Base-by-base conservation (phyloP, 2,888 invertebrate genomes). In the Sthenelais limicola region DNA sequence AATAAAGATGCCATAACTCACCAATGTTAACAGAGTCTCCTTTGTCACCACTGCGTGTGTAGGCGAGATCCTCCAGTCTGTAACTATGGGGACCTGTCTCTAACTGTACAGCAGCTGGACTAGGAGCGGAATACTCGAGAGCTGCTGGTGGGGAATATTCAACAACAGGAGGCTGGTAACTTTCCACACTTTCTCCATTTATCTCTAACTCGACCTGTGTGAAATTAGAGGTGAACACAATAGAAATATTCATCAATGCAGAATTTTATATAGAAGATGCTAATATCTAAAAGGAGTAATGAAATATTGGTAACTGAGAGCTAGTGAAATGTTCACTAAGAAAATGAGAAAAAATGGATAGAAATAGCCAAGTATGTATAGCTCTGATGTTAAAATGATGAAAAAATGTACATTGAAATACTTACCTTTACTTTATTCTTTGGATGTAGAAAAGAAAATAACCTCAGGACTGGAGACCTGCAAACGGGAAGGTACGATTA, bases 31-130 rank as follows among this genome's bases (percentile, higher is more conserved):
- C 85, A 51, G 82, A 83, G 77, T 90, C 86, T 24, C 89, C 90
- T 80, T 90, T 90, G 78, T 90, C 90, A 1, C 90, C 90, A 83
- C 89, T 89, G 68, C 90, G 83, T 1, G 89, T 87, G 75, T 83
- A 89, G 2, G 89, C 89, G 58, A 90, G 77, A 5, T 89, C 89
- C 71, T 85, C 86, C 21, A 88, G 78, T 21, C 84, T 79, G 78
- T 82, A 88, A 2, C 82, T 79, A 71, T 77, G 74, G 15, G 75
- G 74, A 32, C 86, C 86, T 7, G 66, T 51, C 1, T 76, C 78
- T n/a, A 83, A 76, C 12, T 5, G n/a, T 26, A 12, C 5, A 32
- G 66, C 5, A 18, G 4, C 26, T 15, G 21, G n/a, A 24, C 49
- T 71, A 5, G 80, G 75, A 32, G 78, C 73, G 9, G 48, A 32